Evolutionary conservation across 2,797 vertebrate genomes (phyloP).

Genomic region (Lepilemur ruficaudatus): DNA sequence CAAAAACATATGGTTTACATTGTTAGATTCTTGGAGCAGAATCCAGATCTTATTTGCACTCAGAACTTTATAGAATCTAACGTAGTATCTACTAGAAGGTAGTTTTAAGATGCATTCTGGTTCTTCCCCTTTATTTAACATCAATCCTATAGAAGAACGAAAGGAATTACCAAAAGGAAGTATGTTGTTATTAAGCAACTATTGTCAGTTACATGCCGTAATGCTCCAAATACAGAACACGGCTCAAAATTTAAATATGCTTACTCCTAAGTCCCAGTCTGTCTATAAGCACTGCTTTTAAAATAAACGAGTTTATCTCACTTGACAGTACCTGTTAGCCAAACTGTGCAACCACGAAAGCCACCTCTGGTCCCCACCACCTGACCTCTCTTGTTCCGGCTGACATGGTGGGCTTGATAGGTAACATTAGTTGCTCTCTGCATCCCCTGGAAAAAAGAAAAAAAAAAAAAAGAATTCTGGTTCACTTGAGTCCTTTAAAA

Average conservation of each 20-base stretch:
- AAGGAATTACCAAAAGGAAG: neutral
- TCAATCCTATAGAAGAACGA: neutral
- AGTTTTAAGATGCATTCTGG: neutral
- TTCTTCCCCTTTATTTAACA: neutral
- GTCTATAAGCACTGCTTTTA: neutral
- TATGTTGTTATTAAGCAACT: neutral
- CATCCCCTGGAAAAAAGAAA: constrained; percentile 89
- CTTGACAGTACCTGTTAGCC: constrained; percentile 93
- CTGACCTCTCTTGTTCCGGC: constrained; percentile 97
- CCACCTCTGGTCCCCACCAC: constrained; percentile 97
- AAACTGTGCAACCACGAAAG: constrained; percentile 98
- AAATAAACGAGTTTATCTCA: neutral
- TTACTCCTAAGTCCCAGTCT: neutral
- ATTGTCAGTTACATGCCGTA: neutral
- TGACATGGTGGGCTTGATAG: constrained; percentile 98
- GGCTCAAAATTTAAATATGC: neutral
- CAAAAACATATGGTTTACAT: neutral
- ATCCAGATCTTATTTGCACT: neutral
- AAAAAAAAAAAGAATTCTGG: neutral
- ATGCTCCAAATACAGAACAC: neutral
- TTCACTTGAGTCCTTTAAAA: neutral
- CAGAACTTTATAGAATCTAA: neutral
- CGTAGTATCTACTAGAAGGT: neutral
- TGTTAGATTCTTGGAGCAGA: neutral
- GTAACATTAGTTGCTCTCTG: constrained; percentile 98